Percentiles rank a stretch among this genome's conserved stretches.
phyloP scores from a whole-genome alignment of 2,797 vertebrate species.

The Vespertilio murinus region DNA sequence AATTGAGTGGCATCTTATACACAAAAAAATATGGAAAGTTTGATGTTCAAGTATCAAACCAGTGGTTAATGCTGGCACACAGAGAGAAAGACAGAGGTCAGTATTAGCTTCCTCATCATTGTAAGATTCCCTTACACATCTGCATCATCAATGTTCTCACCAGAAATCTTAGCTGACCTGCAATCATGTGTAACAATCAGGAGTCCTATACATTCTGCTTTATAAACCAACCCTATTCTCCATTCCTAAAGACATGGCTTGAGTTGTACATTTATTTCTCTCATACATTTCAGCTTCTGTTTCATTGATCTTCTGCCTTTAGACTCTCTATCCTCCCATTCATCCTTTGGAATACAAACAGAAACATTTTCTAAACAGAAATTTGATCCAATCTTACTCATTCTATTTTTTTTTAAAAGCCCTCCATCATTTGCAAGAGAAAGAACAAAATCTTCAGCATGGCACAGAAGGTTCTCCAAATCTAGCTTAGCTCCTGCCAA shows the following conservation, averaged over 20 bases:
- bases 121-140: background rate
- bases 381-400: background rate
- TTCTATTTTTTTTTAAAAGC: background rate
- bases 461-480: background rate
- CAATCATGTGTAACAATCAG: background rate
- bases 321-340: background rate
- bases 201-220: background rate
- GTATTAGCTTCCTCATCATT: background rate
- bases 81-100: no score
- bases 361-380: conserved; percentile 33
- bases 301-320: background rate
- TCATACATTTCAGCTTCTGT: background rate
- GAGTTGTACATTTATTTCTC: background rate
- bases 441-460: background rate
- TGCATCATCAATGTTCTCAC: background rate
- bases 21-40: background rate
- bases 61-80: no score
- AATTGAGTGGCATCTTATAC: no score
- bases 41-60: background rate
- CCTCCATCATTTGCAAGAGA: background rate
- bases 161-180: background rate
- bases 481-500: background rate
- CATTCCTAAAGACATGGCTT: background rate
- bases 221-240: background rate
- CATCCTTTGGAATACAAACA: background rate